Evolutionary conservation across 2,113 vertebrate species (phyloP).

Genomic region (Triplophysa siluroides): DNA sequence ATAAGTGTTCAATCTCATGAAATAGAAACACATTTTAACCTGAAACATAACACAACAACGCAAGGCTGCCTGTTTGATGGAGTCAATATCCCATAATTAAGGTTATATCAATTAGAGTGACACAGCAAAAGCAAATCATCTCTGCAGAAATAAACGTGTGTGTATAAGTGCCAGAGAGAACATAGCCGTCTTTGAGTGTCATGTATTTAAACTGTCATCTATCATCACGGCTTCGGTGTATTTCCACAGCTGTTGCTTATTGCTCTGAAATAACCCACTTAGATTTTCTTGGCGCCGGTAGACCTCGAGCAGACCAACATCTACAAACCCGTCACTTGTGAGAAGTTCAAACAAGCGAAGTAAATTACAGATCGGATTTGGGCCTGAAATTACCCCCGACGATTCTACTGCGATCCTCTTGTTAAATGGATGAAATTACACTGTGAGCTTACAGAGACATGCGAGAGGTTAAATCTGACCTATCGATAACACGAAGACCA

Average conservation of each 20-base stretch:
- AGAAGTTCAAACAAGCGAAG: constrained; percentile 60
- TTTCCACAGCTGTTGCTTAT: constrained; percentile 70
- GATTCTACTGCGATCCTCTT: constrained; percentile 57
- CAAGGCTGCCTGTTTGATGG: no score
- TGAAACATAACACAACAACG: no score
- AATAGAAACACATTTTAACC: no score
- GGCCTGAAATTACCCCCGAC: constrained; percentile 60
- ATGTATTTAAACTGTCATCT: constrained; percentile 60
- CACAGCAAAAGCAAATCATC: not conserved
- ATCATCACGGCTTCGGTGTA: constrained; percentile 60
- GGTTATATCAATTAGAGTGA: not conserved
- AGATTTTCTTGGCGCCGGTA: constrained; percentile 60
- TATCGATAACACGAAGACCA: not conserved
- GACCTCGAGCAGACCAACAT: constrained; percentile 20
- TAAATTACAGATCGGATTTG: constrained; percentile 60
- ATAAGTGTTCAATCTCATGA: no score
- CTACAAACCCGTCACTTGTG: constrained; percentile 48
- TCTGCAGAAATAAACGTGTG: constrained; percentile 1
- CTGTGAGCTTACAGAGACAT: constrained; percentile 47
- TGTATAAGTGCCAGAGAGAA: constrained; percentile 21
- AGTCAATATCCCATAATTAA: not conserved
- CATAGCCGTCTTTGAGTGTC: no score
- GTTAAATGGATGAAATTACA: constrained; percentile 60
- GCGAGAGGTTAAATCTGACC: not conserved
- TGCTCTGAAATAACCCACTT: constrained; percentile 69